Conservation (phyloP, 2,113 vertebrate species). For the Nycticryphes semicollaris region DNA sequence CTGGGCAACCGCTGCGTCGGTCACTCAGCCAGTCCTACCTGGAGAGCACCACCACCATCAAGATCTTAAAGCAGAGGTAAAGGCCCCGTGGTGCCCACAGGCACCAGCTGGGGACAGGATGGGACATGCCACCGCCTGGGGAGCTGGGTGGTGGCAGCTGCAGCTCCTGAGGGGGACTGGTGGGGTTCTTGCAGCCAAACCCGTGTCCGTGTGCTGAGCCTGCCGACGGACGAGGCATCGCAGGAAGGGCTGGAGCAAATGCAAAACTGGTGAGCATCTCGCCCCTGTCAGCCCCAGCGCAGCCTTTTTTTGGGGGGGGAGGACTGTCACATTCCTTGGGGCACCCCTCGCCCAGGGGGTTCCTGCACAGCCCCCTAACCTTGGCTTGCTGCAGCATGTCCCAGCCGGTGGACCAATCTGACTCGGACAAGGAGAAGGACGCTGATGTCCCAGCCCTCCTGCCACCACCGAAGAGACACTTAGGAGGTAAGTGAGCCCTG, state of each 20-base stretch:
- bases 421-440: background rate
- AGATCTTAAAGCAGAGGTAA: constrained; percentile 61
- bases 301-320: no score
- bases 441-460: background rate
- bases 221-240: background rate
- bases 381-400: background rate
- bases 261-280: constrained; percentile 7
- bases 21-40: background rate
- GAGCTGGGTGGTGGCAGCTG: background rate
- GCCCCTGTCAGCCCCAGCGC: accelerated
- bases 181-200: constrained; percentile 46
- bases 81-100: accelerated
- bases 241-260: constrained; percentile 42
- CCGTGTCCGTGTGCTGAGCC: background rate
- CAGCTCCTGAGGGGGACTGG: background rate
- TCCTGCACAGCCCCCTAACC: background rate
- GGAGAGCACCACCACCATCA: constrained; percentile 45
- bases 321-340: accelerated
- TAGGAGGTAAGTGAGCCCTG: background rate
- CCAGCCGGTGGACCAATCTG: background rate
- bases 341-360: no score
- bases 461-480: background rate
- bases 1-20: accelerated
- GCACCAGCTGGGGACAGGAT: background rate
- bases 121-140: background rate